Evolutionary conservation across 1,140 invertebrate genomes (phyloP).

Genomic region (Spodoptera litura): DNA sequence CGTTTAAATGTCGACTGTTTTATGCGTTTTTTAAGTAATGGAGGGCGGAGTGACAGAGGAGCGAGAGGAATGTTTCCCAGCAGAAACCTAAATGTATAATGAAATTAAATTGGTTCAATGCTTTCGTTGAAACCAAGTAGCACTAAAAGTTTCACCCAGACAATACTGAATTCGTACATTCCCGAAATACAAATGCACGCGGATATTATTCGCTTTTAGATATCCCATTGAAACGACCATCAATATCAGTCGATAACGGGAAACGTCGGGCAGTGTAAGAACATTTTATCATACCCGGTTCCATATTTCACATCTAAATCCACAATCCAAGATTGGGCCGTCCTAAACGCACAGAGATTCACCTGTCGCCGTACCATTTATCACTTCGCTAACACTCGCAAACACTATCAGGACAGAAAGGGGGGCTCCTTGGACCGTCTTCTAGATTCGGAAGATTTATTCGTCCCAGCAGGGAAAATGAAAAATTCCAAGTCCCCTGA

Average conservation of each 20-base stretch:
- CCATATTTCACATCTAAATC: constrained; percentile 45
- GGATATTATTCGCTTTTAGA: background rate
- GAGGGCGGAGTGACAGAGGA: constrained; percentile 1
- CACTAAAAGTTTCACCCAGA: no score
- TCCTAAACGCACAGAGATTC: constrained; percentile 47
- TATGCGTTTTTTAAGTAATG: constrained; percentile 31
- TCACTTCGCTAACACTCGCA: constrained; percentile 41
- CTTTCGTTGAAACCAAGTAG: no score
- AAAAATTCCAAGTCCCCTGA: constrained; percentile 58
- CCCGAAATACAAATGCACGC: no score
- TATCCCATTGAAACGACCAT: background rate
- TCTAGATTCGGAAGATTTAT: constrained; percentile 48
- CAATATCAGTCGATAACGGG: constrained; percentile 25
- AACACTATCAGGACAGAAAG: constrained; percentile 47
- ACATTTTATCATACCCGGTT: constrained; percentile 36
- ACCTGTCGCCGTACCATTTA: constrained; percentile 46
- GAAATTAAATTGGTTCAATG: background rate
- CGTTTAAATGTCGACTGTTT: constrained; percentile 34
- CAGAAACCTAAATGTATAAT: background rate
- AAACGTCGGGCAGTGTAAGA: background rate
- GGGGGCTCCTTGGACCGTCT: constrained; percentile 33
- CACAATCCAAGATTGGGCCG: constrained; percentile 40
- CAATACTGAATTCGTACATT: no score
- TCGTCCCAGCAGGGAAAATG: constrained; percentile 55
- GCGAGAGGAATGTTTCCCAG: background rate